Evolutionary conservation across 2,797 vertebrate species (phyloP), one percentile per base, ranked within the genome.

Genomic region (Acanthis flammea): DNA sequence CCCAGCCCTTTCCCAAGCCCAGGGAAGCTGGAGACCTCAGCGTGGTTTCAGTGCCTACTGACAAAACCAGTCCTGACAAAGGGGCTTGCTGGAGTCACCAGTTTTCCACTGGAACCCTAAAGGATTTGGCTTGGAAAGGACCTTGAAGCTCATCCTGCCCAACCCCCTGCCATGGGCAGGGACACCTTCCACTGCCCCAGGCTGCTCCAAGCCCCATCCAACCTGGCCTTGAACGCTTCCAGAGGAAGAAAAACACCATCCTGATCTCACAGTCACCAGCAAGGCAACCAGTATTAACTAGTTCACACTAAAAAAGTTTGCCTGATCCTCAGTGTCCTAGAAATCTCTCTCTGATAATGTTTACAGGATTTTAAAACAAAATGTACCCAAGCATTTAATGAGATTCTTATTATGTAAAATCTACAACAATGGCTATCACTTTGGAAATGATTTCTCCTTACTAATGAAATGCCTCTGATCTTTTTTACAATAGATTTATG

Each of bases 401-500:
- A 97, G 96, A 97, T 94, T 74, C 96, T 97, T 97, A 93, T 95
- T 94, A 96, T 96, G 95, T 92, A 95, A 96, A 96, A 92, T 70
- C 91, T 82, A 91, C 90, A 90, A 80, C 81, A 91, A 94, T 18
- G 84, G 88, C 83, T 95, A 84, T 78, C 57, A 11, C 55, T 93
- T 80, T 89, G 92, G 82, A 93, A 97, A 97, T 78, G 57, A 94
- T 94, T 96, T 96, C 88, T 97, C 86, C 93, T 80, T 75, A 63
- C 96, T 96, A 91, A 97, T 97, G 96, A 97, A 97, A 97, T 24
- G 68, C 73, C 95, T 97, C 96, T 96, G 92, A 96, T 97, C 96
- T 96, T 93, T 96, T 91, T 88, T 60, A 97, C 95, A 96, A 96
- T 94, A 95, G 92, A 97, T 95, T 95, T 94, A 94, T 72, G 95